These are phyloP conservation scores for Notoglanidium macrostoma DNA, from an alignment of 2,797 vertebrate genomes.

Conservation along the genomic window DNA sequence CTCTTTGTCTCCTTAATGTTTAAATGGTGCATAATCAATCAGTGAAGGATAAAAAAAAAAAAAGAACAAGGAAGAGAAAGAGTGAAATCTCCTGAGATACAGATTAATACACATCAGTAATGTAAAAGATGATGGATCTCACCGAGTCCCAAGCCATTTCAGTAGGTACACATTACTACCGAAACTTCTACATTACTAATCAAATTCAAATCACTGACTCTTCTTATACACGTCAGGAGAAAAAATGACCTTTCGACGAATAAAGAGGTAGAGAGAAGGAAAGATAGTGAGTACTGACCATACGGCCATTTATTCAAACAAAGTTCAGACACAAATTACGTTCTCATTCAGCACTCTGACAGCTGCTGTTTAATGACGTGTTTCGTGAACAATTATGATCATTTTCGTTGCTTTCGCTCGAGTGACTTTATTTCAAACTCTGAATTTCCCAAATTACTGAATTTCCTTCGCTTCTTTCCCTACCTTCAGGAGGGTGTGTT, in stretches of 20 bases:
- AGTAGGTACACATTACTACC: background rate
- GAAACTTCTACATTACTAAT: background rate
- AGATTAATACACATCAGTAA: constrained; percentile 18
- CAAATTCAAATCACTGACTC: background rate
- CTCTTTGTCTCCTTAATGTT: constrained; percentile 15
- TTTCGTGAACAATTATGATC: background rate
- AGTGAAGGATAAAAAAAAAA: background rate
- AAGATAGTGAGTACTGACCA: background rate
- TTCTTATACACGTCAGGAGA: background rate
- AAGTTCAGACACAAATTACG: background rate
- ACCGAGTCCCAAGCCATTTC: background rate
- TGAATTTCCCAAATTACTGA: background rate
- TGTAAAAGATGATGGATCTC: background rate
- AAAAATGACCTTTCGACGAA: background rate
- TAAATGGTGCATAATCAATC: background rate
- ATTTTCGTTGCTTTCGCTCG: background rate
- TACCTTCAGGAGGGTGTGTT: background rate
- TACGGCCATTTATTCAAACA: background rate
- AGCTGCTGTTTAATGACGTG: background rate
- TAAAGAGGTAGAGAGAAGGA: background rate
- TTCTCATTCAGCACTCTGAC: background rate
- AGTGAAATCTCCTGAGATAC: constrained; percentile 15
- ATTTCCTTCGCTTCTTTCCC: background rate
- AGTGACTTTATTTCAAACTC: background rate
- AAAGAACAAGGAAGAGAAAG: background rate